phyloP scores from a whole-genome alignment of 1,140 invertebrate genomes.

The Drosophila repletoides region DNA sequence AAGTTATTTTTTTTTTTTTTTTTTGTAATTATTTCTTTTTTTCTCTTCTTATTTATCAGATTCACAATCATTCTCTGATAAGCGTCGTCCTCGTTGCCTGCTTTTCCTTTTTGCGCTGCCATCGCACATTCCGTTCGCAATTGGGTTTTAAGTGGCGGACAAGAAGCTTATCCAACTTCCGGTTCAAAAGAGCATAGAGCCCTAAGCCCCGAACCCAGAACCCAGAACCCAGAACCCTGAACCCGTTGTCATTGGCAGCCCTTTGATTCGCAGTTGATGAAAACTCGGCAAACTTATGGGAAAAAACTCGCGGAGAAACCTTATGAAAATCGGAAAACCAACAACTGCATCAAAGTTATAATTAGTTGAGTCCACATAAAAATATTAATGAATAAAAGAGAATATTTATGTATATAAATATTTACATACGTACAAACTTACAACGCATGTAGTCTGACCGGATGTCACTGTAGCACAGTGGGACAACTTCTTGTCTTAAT shows the following conservation, averaged over 20 bases:
- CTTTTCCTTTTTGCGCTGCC: not conserved
- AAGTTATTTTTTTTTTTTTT: not conserved
- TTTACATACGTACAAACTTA: not conserved
- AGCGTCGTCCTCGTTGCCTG: not conserved
- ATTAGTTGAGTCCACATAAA: conserved; percentile 47
- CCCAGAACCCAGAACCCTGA: no score
- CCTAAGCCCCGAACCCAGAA: no score
- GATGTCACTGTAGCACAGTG: no score
- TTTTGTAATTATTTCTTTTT: not conserved
- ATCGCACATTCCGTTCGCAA: conserved; percentile 3
- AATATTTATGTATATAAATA: not conserved
- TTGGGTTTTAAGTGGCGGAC: not conserved
- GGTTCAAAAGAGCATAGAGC: not conserved
- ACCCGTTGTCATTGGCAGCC: conserved; percentile 25
- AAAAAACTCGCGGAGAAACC: not conserved
- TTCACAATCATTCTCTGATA: conserved; percentile 22
- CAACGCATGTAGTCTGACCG: not conserved
- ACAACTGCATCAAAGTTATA: conserved; percentile 64
- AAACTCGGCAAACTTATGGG: conserved; percentile 5
- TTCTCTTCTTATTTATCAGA: not conserved
- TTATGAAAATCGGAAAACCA: conserved; percentile 30
- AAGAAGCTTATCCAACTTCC: conserved; percentile 5
- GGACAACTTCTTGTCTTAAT: no score
- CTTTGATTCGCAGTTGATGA: conserved; percentile 15
- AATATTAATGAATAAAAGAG: not conserved